A percentile compares a stretch with the other conserved stretches of the same genome.
phyloP scores from a whole-genome alignment of 2,888 invertebrate genomes.

The Amiota minor region DNA sequence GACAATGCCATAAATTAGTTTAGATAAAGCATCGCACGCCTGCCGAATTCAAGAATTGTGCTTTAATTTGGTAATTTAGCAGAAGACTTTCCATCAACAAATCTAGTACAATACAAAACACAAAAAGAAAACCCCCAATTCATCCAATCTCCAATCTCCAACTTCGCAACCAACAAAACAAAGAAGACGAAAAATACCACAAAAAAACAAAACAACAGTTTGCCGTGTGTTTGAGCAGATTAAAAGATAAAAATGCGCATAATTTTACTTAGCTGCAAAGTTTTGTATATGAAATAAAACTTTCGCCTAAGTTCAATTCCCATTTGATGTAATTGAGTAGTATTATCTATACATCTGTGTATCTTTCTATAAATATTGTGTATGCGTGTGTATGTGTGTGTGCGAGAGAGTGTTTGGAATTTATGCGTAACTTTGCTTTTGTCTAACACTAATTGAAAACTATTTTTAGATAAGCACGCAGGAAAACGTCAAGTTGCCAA shows the following conservation, averaged over 20 bases:
- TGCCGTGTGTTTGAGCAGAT: conserved; percentile 33
- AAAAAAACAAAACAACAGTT: too few relatives aligned
- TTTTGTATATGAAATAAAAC: not conserved
- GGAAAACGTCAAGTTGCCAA: conserved; percentile 6
- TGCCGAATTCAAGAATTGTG: not conserved
- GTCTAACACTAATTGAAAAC: conserved; percentile 62
- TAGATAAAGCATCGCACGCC: not conserved
- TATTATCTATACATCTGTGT: not conserved
- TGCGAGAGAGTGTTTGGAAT: not conserved
- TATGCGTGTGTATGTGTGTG: too few relatives aligned
- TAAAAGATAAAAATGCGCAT: conserved; percentile 61
- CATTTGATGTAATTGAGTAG: conserved; percentile 31
- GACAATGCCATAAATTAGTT: conserved; percentile 26
- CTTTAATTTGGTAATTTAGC: conserved; percentile 42
- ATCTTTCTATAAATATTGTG: too few relatives aligned
- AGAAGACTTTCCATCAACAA: not conserved
- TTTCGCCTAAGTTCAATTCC: conserved; percentile 52
- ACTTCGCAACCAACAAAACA: too few relatives aligned
- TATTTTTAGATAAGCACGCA: conserved; percentile 52
- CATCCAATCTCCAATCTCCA: too few relatives aligned
- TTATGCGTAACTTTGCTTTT: conserved; percentile 27
- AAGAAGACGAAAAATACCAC: too few relatives aligned
- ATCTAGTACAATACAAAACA: too few relatives aligned
- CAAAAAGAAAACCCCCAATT: too few relatives aligned
- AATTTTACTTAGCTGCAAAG: conserved; percentile 47